Evolutionary conservation across 2,888 invertebrate species (phyloP), one percentile per base, ranked within the genome.

Genomic region (Junonia oenone): DNA sequence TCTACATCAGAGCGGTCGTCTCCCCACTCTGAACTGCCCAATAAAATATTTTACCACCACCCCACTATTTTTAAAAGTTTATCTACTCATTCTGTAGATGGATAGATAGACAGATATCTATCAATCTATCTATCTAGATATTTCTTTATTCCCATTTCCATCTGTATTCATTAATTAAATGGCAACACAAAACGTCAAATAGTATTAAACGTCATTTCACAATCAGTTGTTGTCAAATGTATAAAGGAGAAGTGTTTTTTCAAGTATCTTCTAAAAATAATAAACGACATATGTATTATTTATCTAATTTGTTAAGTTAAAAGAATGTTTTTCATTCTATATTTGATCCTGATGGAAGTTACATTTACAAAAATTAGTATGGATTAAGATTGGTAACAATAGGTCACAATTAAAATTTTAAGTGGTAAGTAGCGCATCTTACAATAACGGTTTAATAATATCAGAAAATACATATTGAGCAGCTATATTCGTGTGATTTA

Each of bases 401-500:
- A 43, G 4, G 2, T 11, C n/a, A 13, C 26, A 49, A 55, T 43
- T 49, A 52, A 50, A 29, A 49, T 49, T 14, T 31, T 38, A 57
- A 57, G 38, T 60, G 47, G 47, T 60, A 60, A 63, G 62, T 62
- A 63, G 55, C 50, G 54, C 55, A 60, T 45, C 56, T 45, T 37
- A 29, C 51, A 49, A 47, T 47, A 53, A 46, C 47, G 22, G 53
- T 45, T 47, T 38, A 43, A 43, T 31, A 46, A 31, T 47, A 40
- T 47, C 15, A 47, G 37, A 48, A 47, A 38, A 43, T 22, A 13
- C 13, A 8, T 22, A 40, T 11, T 6, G 19, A 8, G 8, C 15
- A 37, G 11, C 1, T 1, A 19, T 19, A 17, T 19, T 40, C 11
- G 11, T 19, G 38, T 40, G 11, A n/a, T 5, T 40, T 0, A 40